Evolutionary conservation across 2,888 invertebrate species (phyloP), one percentile per base, ranked within the genome.

Genomic region (Salpingus planirostris): DNA sequence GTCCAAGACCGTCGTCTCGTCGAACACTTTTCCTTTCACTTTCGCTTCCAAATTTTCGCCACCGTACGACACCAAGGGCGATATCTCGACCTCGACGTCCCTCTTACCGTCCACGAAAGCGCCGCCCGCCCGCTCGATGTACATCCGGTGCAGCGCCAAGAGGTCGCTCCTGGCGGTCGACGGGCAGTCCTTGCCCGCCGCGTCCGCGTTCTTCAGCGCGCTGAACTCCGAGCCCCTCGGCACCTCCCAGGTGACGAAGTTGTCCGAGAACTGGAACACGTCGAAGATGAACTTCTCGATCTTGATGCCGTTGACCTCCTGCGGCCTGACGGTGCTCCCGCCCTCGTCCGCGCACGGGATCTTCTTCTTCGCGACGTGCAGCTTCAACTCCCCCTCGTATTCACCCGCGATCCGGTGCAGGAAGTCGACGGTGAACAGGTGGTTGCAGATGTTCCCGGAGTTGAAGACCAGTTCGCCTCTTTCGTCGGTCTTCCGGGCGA

Each of bases 281-380:
- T 99, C 98, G 61, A 99, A 99, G 6, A 99, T 88, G 61, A 99
- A 99, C 64, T 97, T 98, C 59, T 99, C 98, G 66, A 99, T 84
- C 69, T 99, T 99, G 44, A 98, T 90, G 6, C 97, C 98, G 53
- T 98, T 98, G 0, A 91, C 81, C 39, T 77, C 74, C 0, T 76
- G 73, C 0, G 98, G 96, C 42, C 76, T 80, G 21, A 78, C 69
- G 26, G 76, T 70, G 11, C 76, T 67, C 2, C 90, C 89, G 5
- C 74, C 68, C 1, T 71, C 69, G 56, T 89, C 80, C 0, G 92
- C 69, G 49, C 76, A 83, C 0, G 95, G 84, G 44, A 99, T 96
- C 68, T 98, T 98, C 70, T 99, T 99, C 58, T 90, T 89, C 3
- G 98, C 98, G 0, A 93, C 80, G 58, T 99, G 98, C 29, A 96